Evolutionary conservation across 1,140 invertebrate genomes (phyloP).

Genomic region (Lordiphosa clarofinis): DNA sequence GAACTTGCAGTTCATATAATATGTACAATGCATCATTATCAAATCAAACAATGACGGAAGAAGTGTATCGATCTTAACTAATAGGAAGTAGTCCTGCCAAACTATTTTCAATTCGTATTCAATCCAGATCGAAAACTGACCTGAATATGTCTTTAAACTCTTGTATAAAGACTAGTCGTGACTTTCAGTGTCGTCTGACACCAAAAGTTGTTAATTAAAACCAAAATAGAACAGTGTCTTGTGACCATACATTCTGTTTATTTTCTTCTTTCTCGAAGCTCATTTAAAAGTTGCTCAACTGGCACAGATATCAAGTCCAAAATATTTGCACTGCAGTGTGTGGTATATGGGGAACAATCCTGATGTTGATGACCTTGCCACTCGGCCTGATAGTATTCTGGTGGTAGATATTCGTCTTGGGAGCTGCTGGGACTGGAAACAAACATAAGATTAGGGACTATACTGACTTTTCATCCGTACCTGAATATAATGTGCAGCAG

Average conservation of each 20-base stretch:
- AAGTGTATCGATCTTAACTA: no score
- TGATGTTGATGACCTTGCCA: constrained; percentile 65
- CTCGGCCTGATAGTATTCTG: constrained; percentile 82
- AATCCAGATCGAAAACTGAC: no score
- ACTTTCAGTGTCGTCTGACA: no score
- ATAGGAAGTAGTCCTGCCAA: no score
- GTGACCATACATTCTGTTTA: constrained; percentile 31
- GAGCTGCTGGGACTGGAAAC: constrained; percentile 81
- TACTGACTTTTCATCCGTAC: constrained; percentile 8
- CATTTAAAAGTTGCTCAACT: constrained; percentile 44
- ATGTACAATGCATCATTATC: no score
- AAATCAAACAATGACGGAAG: no score
- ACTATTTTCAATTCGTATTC: no score
- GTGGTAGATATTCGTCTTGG: constrained; percentile 80
- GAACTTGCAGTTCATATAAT: no score
- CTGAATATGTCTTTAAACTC: no score
- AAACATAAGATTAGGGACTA: fast-evolving
- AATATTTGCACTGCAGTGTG: constrained; percentile 61
- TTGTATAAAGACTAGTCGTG: no score
- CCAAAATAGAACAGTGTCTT: constrained; percentile 7
- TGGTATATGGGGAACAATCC: constrained; percentile 66
- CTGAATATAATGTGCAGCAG: constrained; percentile 68
- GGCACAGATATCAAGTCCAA: constrained; percentile 67
- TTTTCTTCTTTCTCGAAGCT: constrained; percentile 43
- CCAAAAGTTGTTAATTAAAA: no score